Evolutionary conservation across 2,797 vertebrate genomes (phyloP).

Genomic region (Danionella dracula): DNA sequence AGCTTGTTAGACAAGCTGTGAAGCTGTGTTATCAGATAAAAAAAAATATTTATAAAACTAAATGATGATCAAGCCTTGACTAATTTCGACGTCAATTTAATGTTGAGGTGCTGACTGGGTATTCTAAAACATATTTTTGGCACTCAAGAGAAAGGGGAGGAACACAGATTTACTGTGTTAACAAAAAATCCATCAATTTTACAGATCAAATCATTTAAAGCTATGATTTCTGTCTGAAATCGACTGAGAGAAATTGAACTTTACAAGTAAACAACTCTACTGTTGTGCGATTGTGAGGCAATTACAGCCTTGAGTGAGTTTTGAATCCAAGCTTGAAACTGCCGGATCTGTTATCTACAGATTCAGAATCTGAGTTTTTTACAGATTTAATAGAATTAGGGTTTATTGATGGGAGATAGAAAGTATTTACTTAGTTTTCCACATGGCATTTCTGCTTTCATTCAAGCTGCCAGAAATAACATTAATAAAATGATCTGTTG

Average conservation of each 20-base stretch:
- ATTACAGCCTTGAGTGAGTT: slow-evolving; percentile 22
- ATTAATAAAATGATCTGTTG: neutral
- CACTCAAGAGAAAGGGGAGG: too few relatives aligned
- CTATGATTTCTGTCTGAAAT: too few relatives aligned
- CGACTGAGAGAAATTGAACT: slow-evolving; percentile 36
- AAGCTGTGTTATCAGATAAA: too few relatives aligned
- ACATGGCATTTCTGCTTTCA: neutral
- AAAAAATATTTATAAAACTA: too few relatives aligned
- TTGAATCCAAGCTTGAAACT: neutral
- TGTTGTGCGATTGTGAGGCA: slow-evolving; percentile 29
- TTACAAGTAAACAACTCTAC: slow-evolving; percentile 39
- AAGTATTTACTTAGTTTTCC: neutral
- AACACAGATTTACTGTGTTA: too few relatives aligned
- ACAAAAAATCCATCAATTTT: too few relatives aligned
- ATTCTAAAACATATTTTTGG: too few relatives aligned
- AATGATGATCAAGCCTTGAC: too few relatives aligned
- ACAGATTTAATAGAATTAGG: neutral
- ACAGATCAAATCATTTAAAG: too few relatives aligned
- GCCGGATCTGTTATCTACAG: neutral
- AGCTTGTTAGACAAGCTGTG: too few relatives aligned
- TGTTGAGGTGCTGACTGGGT: too few relatives aligned
- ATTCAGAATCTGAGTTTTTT: neutral
- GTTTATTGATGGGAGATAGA: neutral
- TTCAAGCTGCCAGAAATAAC: neutral
- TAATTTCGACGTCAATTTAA: too few relatives aligned